Conservation (phyloP, 2,113 vertebrate species). For the Albula goreensis region DNA sequence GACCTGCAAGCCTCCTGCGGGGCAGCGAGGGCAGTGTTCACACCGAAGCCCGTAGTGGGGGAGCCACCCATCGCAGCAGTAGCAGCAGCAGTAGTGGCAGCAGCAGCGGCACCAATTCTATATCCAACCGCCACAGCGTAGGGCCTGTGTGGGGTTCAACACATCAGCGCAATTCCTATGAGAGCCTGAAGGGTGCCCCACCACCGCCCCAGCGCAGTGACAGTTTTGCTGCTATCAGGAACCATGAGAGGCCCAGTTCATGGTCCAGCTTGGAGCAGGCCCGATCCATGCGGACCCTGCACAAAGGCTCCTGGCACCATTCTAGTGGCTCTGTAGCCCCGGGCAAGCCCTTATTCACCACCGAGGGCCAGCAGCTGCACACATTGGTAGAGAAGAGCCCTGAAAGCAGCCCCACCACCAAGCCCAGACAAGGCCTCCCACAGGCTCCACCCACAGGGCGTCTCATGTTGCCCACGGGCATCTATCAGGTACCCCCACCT, state of each 20-base stretch:
- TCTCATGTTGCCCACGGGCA: constrained; percentile 76
- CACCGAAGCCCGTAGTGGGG: constrained; percentile 33
- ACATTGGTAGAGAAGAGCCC: constrained; percentile 91
- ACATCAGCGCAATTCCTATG: constrained; percentile 62
- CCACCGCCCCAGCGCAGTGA: constrained; percentile 86
- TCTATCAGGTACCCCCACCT: constrained; percentile 79
- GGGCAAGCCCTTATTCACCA: constrained; percentile 64
- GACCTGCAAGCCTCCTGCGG: constrained; percentile 60
- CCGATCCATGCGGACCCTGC: constrained; percentile 69
- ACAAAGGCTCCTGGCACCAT: constrained; percentile 73
- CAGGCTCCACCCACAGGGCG: constrained; percentile 72
- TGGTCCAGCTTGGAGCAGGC: constrained; percentile 80
- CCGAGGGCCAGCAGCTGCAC: constrained; percentile 86
- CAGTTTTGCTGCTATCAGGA: constrained; percentile 82
- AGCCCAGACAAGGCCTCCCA: constrained; percentile 76
- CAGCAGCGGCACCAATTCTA: constrained; percentile 26
- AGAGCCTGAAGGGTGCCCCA: constrained; percentile 73
- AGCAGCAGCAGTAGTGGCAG: constrained; percentile 27
- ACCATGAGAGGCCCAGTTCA: constrained; percentile 78
- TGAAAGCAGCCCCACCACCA: constrained; percentile 84
- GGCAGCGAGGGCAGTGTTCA: constrained; percentile 47
- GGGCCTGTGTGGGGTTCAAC: constrained; percentile 66
- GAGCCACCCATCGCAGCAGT: constrained; percentile 47
- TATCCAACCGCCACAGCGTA: constrained; percentile 61
- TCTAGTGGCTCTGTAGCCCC: constrained; percentile 62